Percentiles rank a stretch among this genome's conserved stretches.
These are phyloP conservation scores for Cryptotermes secundus DNA, from an alignment of 1,140 invertebrate genomes.

Conservation along the genomic window DNA sequence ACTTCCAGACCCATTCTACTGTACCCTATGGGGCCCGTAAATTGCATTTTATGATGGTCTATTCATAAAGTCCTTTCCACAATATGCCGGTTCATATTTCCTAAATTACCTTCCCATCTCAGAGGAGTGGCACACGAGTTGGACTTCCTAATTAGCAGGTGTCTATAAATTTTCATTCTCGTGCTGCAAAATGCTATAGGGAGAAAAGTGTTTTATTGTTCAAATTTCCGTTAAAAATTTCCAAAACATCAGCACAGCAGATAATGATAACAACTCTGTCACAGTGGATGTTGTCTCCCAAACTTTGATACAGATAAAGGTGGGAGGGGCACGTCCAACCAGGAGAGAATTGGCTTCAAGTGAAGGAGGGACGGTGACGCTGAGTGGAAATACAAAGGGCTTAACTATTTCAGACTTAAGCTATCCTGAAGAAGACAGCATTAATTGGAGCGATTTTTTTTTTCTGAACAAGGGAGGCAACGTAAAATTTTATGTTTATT, in stretches of 20 bases:
- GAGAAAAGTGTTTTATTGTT: neutral
- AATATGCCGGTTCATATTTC: neutral
- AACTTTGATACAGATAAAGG: neutral
- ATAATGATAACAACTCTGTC: neutral
- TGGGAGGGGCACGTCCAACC: neutral
- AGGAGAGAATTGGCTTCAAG: neutral
- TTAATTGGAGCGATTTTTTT: too few relatives aligned
- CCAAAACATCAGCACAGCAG: neutral
- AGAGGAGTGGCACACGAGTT: neutral
- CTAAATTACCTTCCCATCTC: neutral
- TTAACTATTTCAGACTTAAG: too few relatives aligned
- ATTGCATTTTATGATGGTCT: neutral
- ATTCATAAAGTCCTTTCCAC: neutral
- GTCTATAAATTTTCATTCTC: conserved; percentile 12
- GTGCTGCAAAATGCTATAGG: neutral
- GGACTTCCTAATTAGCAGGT: conserved; percentile 4
- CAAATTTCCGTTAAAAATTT: neutral
- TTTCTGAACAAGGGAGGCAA: too few relatives aligned
- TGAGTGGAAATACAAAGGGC: too few relatives aligned
- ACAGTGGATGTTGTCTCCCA: neutral
- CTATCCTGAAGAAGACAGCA: too few relatives aligned
- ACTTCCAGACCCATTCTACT: too few relatives aligned
- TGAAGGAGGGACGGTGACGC: too few relatives aligned
- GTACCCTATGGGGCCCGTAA: neutral
- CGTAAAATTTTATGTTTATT: too few relatives aligned